phyloP scores from a whole-genome alignment of 2,797 vertebrate species.

The Denticeps clupeoides region DNA sequence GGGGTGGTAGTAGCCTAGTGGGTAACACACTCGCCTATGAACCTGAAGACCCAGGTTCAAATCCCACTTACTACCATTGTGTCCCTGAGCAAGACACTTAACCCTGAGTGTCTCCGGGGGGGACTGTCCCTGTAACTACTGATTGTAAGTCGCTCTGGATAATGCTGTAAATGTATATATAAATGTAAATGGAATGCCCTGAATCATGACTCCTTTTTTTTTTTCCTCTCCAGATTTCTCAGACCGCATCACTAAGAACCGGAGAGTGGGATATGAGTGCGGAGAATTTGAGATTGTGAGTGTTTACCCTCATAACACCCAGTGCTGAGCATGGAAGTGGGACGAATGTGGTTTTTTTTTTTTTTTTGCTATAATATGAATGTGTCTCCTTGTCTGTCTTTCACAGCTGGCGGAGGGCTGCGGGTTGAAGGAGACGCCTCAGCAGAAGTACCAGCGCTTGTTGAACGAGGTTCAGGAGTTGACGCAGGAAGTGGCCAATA shows the following conservation, averaged over 20 bases:
- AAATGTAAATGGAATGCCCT: too few relatives aligned
- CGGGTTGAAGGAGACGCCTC: constrained; percentile 83
- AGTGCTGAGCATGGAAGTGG: too few relatives aligned
- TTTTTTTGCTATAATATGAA: neutral
- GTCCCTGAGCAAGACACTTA: too few relatives aligned
- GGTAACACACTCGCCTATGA: too few relatives aligned
- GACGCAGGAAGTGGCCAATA: constrained; percentile 76
- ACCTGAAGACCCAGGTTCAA: too few relatives aligned
- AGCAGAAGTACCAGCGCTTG: constrained; percentile 88
- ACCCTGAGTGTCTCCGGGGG: too few relatives aligned
- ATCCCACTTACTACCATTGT: too few relatives aligned
- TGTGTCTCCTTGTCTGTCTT: constrained; percentile 13
- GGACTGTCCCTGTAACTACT: too few relatives aligned
- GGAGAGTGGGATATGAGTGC: constrained; percentile 84
- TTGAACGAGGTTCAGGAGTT: constrained; percentile 90
- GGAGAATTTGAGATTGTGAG: constrained; percentile 91
- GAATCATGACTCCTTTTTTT: neutral
- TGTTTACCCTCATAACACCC: constrained; percentile 29
- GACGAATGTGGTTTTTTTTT: too few relatives aligned
- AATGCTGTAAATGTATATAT: too few relatives aligned
- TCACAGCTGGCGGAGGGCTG: constrained; percentile 77
- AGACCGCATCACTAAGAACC: constrained; percentile 79
- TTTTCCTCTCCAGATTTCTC: constrained; percentile 73
- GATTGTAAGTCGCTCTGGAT: too few relatives aligned
- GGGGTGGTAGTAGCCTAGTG: too few relatives aligned